Conservation (phyloP, 2,888 invertebrate genomes). For the Pachycephus smyrnensis region DNA sequence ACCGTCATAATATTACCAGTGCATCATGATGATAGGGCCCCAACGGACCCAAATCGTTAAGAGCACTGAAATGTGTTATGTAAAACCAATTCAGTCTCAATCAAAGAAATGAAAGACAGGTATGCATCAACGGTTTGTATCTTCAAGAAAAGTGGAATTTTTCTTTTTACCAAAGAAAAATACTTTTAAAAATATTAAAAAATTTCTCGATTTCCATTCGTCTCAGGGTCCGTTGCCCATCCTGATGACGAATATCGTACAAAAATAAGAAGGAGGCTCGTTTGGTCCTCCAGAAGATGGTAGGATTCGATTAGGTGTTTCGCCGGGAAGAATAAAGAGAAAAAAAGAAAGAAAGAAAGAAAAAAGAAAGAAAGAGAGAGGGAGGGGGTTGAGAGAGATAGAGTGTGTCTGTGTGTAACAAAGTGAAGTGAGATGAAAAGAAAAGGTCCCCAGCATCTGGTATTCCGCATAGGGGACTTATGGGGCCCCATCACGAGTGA, state of each 20-base stretch:
- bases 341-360: background rate
- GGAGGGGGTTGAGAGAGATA: too few species aligned
- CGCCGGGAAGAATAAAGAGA: background rate
- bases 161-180: background rate
- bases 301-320: background rate
- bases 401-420: too few species aligned
- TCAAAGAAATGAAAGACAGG: background rate
- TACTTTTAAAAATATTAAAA: too few species aligned
- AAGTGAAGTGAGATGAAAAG: background rate
- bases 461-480: conserved; percentile 2
- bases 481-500: background rate
- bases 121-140: background rate
- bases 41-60: background rate
- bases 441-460: background rate
- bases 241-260: background rate
- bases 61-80: background rate
- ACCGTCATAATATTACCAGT: background rate
- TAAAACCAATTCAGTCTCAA: background rate
- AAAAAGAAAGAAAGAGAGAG: background rate
- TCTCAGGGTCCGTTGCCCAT: background rate
- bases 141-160: background rate
- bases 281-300: background rate
- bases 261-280: background rate
- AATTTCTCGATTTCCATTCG: background rate
- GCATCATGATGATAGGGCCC: background rate